Evolutionary conservation across 1,140 invertebrate species (phyloP).

Genomic region (Neotoxoptera formosana): DNA sequence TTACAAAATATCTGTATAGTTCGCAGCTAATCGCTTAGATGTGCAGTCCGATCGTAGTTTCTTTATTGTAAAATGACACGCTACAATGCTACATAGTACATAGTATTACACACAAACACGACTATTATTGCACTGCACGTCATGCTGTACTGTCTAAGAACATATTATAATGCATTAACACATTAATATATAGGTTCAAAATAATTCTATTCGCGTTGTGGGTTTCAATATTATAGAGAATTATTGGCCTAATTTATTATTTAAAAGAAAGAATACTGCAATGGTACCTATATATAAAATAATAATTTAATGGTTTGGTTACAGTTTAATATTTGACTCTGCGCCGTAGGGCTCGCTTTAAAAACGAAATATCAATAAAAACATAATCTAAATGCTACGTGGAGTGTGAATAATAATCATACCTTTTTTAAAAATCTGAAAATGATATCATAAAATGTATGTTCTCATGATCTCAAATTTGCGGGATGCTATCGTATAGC

Average conservation of each 20-base stretch:
- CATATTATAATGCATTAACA: no score
- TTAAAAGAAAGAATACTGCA: not conserved
- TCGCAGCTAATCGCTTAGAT: not conserved
- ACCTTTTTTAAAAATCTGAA: not conserved
- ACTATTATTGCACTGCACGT: no score
- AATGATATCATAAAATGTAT: not conserved
- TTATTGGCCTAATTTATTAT: constrained; percentile 1
- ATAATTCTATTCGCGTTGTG: not conserved
- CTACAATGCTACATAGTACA: no score
- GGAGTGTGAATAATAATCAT: no score
- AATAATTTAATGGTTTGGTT: not conserved
- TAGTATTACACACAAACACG: no score
- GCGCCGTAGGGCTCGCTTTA: not conserved
- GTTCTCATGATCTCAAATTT: not conserved
- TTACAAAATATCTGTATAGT: not conserved
- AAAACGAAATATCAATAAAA: not conserved
- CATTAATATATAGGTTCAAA: not conserved
- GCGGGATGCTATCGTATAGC: no score
- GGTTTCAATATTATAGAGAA: not conserved
- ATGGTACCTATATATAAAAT: no score
- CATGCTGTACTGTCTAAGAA: no score
- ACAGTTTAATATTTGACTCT: not conserved
- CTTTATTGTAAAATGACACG: not conserved
- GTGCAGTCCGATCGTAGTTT: not conserved
- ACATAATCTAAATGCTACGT: not conserved